phyloP scores from a whole-genome alignment of 2,888 invertebrate genomes.

The Antheraea assamensis region DNA sequence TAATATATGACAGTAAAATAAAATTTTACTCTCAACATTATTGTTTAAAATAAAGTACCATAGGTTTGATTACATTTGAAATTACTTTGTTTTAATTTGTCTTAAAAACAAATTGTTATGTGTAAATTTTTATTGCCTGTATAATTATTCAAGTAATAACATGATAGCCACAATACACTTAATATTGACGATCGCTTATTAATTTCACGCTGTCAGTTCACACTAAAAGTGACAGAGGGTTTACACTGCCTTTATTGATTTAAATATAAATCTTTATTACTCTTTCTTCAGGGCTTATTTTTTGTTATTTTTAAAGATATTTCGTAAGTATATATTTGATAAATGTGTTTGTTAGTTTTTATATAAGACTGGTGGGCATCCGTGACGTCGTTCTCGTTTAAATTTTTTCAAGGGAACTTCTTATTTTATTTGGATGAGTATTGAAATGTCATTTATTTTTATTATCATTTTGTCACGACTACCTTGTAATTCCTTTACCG shows the following conservation, averaged over 20 bases:
- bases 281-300: not conserved
- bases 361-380: not conserved
- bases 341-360: not conserved
- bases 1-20: too few relatives aligned
- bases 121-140: not conserved
- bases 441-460: too few relatives aligned
- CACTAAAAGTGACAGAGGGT: not conserved
- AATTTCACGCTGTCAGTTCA: conserved; percentile 3
- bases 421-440: too few relatives aligned
- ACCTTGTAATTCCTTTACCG: too few relatives aligned
- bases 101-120: not conserved
- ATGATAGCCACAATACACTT: not conserved
- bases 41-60: not conserved
- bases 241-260: not conserved
- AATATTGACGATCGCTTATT: not conserved
- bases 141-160: not conserved
- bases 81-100: not conserved
- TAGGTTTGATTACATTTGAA: not conserved
- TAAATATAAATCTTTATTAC: not conserved
- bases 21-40: too few relatives aligned
- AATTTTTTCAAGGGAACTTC: too few relatives aligned
- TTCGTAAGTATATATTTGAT: not conserved
- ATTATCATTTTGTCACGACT: too few relatives aligned
- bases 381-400: too few relatives aligned
- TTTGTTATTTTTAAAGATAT: not conserved